A percentile compares a stretch with the other conserved stretches of the same genome.
phyloP scores from a whole-genome alignment of 2,113 vertebrate species.

The Baryphthengus martii region DNA sequence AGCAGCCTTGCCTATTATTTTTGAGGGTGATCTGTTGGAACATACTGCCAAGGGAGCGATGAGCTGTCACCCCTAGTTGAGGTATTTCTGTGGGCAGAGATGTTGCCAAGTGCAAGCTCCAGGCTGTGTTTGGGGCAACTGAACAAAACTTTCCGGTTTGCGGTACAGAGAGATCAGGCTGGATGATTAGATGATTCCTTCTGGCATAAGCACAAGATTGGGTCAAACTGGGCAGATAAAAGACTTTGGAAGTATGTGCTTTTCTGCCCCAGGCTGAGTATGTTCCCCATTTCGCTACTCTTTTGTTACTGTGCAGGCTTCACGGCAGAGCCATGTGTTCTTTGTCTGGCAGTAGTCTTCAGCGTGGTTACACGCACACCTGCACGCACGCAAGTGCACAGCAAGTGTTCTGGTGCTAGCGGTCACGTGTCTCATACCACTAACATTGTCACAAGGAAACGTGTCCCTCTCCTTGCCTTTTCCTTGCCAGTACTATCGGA shows the following conservation, averaged over 20 bases:
- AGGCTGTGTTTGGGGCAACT: background rate
- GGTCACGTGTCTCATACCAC: background rate
- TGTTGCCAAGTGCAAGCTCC: background rate
- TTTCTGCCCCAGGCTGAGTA: background rate
- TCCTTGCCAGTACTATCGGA: background rate
- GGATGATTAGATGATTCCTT: background rate
- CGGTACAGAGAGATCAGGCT: background rate
- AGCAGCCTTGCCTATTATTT: background rate
- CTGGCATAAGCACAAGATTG: background rate
- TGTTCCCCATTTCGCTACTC: background rate
- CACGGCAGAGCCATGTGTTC: background rate
- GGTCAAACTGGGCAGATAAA: background rate
- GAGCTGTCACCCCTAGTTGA: background rate
- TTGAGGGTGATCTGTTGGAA: slow-evolving; percentile 25
- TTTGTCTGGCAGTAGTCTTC: background rate
- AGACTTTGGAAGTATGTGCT: background rate
- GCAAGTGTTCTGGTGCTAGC: background rate
- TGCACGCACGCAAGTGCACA: background rate
- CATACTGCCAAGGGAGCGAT: background rate
- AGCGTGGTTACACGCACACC: background rate
- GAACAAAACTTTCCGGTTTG: background rate
- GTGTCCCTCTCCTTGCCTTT: background rate
- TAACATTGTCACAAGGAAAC: background rate
- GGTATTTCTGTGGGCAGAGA: background rate
- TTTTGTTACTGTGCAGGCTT: background rate